These are phyloP conservation scores for Crotophaga sulcirostris DNA, from an alignment of 2,113 vertebrate species.

Conservation along the genomic window DNA sequence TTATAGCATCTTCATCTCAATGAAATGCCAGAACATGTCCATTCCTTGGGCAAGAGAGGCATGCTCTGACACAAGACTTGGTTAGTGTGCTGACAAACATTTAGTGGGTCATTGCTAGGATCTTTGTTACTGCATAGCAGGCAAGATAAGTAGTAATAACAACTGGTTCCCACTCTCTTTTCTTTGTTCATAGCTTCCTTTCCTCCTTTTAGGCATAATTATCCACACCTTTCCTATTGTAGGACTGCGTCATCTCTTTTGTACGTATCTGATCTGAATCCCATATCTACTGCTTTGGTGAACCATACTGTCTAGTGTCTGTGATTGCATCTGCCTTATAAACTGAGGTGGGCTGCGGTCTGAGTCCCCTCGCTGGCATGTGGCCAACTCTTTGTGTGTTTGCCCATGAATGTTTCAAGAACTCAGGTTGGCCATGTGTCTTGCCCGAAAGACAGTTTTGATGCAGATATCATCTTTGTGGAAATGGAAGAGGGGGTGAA, in stretches of 20 bases:
- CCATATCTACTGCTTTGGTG: background rate
- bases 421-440: background rate
- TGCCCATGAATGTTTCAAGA: fast-evolving
- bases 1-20: background rate
- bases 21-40: background rate
- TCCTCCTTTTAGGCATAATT: background rate
- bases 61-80: background rate
- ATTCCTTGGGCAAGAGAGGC: background rate
- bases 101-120: background rate
- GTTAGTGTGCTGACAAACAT: background rate
- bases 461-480: background rate
- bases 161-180: background rate
- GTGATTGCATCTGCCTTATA: background rate
- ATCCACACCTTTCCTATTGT: background rate
- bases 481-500: background rate
- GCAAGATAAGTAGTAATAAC: background rate
- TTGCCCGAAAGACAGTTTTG: background rate
- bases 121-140: background rate
- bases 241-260: background rate
- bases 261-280: background rate
- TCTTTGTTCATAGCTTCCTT: background rate
- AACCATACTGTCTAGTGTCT: background rate
- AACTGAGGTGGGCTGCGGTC: background rate
- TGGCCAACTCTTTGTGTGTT: background rate
- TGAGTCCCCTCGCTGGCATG: fast-evolving